phyloP scores from a whole-genome alignment of 2,888 invertebrate genomes.

The Pheosia tremula region DNA sequence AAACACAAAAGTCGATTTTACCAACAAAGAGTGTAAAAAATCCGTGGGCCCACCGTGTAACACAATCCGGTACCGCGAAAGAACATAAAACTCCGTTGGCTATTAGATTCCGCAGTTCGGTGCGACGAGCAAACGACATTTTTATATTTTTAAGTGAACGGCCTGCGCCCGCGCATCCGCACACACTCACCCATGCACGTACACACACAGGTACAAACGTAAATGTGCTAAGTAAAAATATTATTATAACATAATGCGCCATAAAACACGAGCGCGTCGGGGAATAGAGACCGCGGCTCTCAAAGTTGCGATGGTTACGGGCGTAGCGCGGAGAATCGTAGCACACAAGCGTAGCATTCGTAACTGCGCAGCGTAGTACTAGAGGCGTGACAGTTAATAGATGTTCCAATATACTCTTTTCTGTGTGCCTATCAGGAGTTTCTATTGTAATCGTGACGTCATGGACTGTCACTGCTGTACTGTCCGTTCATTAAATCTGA shows the following conservation, averaged over 20 bases:
- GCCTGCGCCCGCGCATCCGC: conserved; percentile 57
- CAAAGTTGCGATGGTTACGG: conserved; percentile 54
- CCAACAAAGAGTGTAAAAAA: conserved; percentile 16
- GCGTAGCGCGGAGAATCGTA: conserved; percentile 44
- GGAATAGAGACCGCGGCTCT: conserved; percentile 50
- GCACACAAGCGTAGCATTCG: conserved; percentile 37
- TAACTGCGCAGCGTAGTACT: conserved; percentile 24
- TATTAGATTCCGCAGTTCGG: conserved; percentile 67
- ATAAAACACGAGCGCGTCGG: conserved; percentile 74
- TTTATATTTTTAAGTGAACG: conserved; percentile 57
- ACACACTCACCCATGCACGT: conserved; percentile 39
- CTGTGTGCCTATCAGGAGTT: no score
- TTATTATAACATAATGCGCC: conserved; percentile 80
- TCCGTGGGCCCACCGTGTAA: conserved; percentile 59
- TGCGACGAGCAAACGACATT: conserved; percentile 65
- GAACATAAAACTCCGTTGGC: conserved; percentile 70
- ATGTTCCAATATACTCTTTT: no score
- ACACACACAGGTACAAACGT: conserved; percentile 56
- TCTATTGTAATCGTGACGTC: no score
- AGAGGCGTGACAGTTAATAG: background rate
- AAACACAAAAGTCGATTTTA: conserved; percentile 50
- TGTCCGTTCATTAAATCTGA: no score
- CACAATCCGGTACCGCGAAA: conserved; percentile 74
- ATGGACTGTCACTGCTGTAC: no score
- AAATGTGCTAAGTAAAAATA: conserved; percentile 84